phyloP scores from a whole-genome alignment of 1,140 invertebrate species.

The Leguminivora glycinivorella region DNA sequence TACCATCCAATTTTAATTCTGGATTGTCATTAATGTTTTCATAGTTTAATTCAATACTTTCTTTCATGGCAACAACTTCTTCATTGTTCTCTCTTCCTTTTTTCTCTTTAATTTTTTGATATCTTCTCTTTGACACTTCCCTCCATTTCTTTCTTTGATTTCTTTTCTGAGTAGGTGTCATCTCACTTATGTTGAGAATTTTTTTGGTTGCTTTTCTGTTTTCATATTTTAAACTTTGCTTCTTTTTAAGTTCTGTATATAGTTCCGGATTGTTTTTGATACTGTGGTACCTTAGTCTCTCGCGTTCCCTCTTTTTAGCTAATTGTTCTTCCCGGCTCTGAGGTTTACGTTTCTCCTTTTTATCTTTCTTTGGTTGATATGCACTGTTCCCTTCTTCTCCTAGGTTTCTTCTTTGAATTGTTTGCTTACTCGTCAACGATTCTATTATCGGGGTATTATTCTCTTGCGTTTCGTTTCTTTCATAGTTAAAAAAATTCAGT shows the following conservation, averaged over 20 bases:
- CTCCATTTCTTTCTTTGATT: neutral
- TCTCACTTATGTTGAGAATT: neutral
- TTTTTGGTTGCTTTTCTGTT: neutral
- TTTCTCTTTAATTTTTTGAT: neutral
- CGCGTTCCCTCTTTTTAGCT: constrained; percentile 11
- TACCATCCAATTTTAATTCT: neutral
- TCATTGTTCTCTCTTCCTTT: neutral
- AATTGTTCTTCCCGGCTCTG: neutral
- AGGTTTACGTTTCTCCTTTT: neutral
- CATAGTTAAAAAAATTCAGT: no score
- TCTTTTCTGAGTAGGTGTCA: neutral
- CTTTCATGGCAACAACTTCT: neutral
- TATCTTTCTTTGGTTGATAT: no score
- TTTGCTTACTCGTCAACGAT: neutral
- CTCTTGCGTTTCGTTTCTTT: neutral
- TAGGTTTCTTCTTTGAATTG: neutral
- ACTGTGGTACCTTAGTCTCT: neutral
- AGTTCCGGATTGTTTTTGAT: neutral
- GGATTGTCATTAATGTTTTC: neutral
- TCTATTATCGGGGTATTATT: neutral
- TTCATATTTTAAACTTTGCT: neutral
- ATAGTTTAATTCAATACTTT: neutral
- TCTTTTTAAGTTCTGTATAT: neutral
- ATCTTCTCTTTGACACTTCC: neutral
- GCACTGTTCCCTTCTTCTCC: no score